Evolutionary conservation across 2,888 invertebrate genomes (phyloP).

Genomic region (Lasioglossum leucozonium): DNA sequence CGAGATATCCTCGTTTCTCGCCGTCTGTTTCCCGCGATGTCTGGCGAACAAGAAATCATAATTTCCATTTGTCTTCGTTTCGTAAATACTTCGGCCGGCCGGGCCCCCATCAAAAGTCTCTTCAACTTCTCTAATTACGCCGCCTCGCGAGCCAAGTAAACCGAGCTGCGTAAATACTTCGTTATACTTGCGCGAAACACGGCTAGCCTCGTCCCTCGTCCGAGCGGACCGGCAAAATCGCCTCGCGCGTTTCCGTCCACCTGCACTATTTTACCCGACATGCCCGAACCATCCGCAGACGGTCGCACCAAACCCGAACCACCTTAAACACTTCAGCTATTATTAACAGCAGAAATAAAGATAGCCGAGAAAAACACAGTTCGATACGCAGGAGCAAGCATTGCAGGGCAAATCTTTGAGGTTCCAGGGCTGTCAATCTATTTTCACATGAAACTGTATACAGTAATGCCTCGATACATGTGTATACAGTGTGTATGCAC

Average conservation of each 20-base stretch:
- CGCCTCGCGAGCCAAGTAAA: slow-evolving; percentile 60
- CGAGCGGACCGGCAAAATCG: slow-evolving; percentile 16
- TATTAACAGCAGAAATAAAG: neutral
- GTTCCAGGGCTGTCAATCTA: no score
- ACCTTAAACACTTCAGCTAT: neutral
- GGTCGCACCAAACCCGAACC: no score
- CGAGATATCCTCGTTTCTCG: neutral
- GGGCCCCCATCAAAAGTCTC: slow-evolving; percentile 61
- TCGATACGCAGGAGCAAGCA: no score
- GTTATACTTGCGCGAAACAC: slow-evolving; percentile 51
- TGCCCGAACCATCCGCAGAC: neutral
- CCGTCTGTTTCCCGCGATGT: neutral
- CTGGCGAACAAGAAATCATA: slow-evolving; percentile 61
- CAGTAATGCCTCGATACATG: no score
- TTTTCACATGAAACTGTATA: no score
- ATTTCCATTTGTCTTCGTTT: slow-evolving; percentile 66
- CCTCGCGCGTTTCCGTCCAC: neutral
- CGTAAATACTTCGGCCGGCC: slow-evolving; percentile 62
- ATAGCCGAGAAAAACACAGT: no score
- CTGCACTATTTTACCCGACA: slow-evolving; percentile 24
- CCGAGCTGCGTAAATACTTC: slow-evolving; percentile 61
- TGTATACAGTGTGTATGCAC: no score
- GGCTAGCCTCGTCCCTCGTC: slow-evolving; percentile 22
- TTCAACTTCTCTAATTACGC: slow-evolving; percentile 65
- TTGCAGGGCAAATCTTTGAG: no score